Conservation (phyloP, 2,797 vertebrate genomes). For the Sphaeramia orbicularis region DNA sequence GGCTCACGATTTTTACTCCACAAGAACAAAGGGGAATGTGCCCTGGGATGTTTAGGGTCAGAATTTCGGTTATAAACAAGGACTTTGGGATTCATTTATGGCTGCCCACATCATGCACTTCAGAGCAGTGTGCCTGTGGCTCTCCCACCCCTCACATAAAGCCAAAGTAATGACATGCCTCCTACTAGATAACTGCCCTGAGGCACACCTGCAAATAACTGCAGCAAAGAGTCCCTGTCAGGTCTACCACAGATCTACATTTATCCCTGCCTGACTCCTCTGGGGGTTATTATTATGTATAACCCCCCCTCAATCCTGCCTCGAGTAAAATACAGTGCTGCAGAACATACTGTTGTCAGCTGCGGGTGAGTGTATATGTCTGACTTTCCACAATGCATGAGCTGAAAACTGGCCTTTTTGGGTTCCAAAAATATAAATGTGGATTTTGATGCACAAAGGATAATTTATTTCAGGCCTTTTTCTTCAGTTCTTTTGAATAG, state of each 20-base stretch:
- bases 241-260: slow-evolving; percentile 55
- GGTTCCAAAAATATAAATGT: slow-evolving; percentile 9
- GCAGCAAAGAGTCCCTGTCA: slow-evolving; percentile 39
- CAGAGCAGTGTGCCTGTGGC: slow-evolving; percentile 61
- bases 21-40: slow-evolving; percentile 12
- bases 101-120: slow-evolving; percentile 38
- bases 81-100: slow-evolving; percentile 32
- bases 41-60: slow-evolving; percentile 11
- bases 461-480: slow-evolving; percentile 1
- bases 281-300: slow-evolving; percentile 50
- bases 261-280: slow-evolving; percentile 53
- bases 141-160: slow-evolving; percentile 35
- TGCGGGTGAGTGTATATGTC: slow-evolving; percentile 41
- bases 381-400: slow-evolving; percentile 24
- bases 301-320: slow-evolving; percentile 3
- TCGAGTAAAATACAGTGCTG: slow-evolving; percentile 51
- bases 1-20: slow-evolving; percentile 11
- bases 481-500: slow-evolving; percentile 2
- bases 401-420: background rate
- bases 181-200: slow-evolving; percentile 42
- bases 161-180: slow-evolving; percentile 58
- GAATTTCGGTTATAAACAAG: slow-evolving; percentile 25
- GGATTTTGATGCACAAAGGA: background rate
- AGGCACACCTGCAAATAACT: slow-evolving; percentile 54
- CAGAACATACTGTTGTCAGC: slow-evolving; percentile 34